Evolutionary conservation across 2,888 invertebrate genomes (phyloP).

Genomic region (Netelia inedita): DNA sequence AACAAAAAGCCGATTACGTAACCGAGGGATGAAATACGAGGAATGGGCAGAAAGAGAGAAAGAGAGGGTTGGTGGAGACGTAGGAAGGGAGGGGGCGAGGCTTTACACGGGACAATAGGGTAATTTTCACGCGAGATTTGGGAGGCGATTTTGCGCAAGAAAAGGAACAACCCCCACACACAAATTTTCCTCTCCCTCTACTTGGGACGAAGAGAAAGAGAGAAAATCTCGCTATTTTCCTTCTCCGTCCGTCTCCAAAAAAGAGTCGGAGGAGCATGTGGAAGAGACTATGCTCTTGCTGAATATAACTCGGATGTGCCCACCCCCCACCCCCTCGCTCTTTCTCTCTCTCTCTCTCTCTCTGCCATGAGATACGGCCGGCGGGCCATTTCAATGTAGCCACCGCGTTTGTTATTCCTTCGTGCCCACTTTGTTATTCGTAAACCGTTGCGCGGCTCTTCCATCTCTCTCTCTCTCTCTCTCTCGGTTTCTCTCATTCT

Average conservation of each 20-base stretch:
- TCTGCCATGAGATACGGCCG: constrained; percentile 81
- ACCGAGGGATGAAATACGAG: constrained; percentile 83
- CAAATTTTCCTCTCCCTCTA: constrained; percentile 5
- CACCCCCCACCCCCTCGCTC: not conserved
- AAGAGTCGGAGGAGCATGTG: constrained; percentile 18
- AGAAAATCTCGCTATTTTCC: constrained; percentile 27
- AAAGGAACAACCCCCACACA: constrained; percentile 61
- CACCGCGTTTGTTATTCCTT: constrained; percentile 84
- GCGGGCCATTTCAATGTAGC: constrained; percentile 84
- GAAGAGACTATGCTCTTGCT: constrained; percentile 20
- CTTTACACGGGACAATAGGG: constrained; percentile 82
- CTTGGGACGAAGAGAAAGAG: constrained; percentile 1
- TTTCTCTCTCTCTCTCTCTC: constrained; percentile 50
- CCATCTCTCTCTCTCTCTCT: constrained; percentile 35
- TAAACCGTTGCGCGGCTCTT: constrained; percentile 69
- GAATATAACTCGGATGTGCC: constrained; percentile 46
- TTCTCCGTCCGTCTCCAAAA: constrained; percentile 46
- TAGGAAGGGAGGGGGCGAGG: constrained; percentile 66
- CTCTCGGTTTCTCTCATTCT: not conserved
- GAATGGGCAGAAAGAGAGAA: constrained; percentile 47
- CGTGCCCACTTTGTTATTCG: constrained; percentile 83
- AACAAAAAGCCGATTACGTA: constrained; percentile 85
- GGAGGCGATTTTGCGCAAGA: constrained; percentile 83
- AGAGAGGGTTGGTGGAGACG: constrained; percentile 37
- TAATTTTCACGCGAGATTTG: constrained; percentile 85